Base-by-base conservation (phyloP, 2,888 invertebrate genomes). In the Scelioninae gen. 1 region DNA sequence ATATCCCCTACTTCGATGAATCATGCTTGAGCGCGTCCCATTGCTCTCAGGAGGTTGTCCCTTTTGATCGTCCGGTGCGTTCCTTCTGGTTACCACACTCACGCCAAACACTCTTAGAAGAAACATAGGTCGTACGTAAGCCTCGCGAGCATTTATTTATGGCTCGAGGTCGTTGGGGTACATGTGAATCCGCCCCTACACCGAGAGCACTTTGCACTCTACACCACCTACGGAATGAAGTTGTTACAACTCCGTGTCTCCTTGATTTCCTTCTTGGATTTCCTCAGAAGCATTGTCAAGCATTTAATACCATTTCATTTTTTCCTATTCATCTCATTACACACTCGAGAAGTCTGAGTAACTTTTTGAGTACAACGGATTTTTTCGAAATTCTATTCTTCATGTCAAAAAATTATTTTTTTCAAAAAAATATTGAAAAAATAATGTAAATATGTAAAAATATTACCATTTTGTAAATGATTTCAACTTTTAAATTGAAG, bases 141-240 rank as follows among this genome's bases (percentile, higher is more conserved):
- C 89, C 90, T 88, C 86, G 86, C 85, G 86, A 89, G 89, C 89
- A 91, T 91, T 92, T 92, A 92, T 92, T 92, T 92, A 92, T 92
- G 92, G 92, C 90, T 88, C 87, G 88, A 91, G 92, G 90, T 91
- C 90, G 91, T 84, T 84, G 84, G 89, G 89, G 90, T 91, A 89
- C 89, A 87, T 87, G 86, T 85, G 85, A 89, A 87, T 88, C 89
- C 92, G 91, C 91, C 91, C 89, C 88, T 86, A 88, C 86, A 88
- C 85, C 87, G 71, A 85, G 83, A 86, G 82, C 87, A 88, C 87
- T 87, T 90, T 86, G 86, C 88, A 84, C 88, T 83, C 83, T 84
- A 83, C 85, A 87, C 88, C 89, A 88, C 88, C 88, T 87, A 88
- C 87, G 86, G 85, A 88, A 91, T 90, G 87, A 90, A 91, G 88